Base-by-base conservation (phyloP, 1,140 invertebrate species). In the Drosophila novamexicana region DNA sequence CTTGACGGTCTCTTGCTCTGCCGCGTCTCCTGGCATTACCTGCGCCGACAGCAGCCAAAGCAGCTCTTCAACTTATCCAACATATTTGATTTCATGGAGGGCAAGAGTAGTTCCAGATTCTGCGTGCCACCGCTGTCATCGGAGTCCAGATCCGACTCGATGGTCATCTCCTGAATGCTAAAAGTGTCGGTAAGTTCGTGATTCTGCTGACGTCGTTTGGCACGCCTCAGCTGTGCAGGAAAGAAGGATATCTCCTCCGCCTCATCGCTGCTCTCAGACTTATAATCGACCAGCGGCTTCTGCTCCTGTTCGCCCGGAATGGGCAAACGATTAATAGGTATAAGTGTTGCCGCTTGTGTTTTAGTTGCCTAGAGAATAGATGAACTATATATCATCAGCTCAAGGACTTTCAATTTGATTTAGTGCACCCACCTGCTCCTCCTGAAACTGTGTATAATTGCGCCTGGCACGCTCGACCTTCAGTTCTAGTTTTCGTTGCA, bases 81-180 rank as follows among this genome's bases (percentile, higher is more conserved):
- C 40, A 91, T 75, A 12, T 67, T 92, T 16, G 74, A 64, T 74
- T 92, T 92, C 62, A 89, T 81, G 61, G 83, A 81, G 57, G 91
- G 90, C 62, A 92, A 74, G 12, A 91, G 77, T 16, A 92, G 68
- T 71, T 92, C 91, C 1, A 92, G 78, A 65, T 91, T 92, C 75
- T 91, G 91, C 29, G 91, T 92, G 34, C 79, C 88, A 6, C 79
- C 90, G 42, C 90, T 90, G 71, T 92, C 91, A 44, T 92, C 91
- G 7, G 92, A 92, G 44, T 91, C 84, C 68, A 90, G 49, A 47
- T 91, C 90, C 8, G 90, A 91, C 44, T 91, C 89, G 36, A 92
- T 92, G 34, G 92, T 92, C 91, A 92, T 92, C 61, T 92, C 92
- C 64, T 92, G 92, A 80, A 92, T 92, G 66, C 92, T 92, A 53